These are phyloP conservation scores for Osmerus mordax DNA, from an alignment of 2,113 vertebrate species.

Conservation along the genomic window DNA sequence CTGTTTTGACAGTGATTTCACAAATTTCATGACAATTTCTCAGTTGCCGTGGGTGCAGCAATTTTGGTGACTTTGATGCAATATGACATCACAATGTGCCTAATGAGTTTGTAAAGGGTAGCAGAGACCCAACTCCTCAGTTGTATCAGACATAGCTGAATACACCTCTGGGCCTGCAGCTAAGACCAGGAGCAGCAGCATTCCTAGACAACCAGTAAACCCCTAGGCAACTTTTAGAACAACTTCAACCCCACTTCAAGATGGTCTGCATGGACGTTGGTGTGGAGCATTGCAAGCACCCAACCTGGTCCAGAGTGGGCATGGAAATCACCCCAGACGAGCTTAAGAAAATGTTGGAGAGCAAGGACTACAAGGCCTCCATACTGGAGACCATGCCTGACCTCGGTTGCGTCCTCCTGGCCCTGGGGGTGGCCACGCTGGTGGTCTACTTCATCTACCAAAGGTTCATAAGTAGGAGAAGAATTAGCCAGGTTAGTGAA, in stretches of 20 bases:
- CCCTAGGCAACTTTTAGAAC: neutral
- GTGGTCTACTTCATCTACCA: neutral
- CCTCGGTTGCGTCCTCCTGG: neutral
- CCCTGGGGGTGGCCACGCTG: neutral
- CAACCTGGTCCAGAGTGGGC: neutral
- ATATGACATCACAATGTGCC: neutral
- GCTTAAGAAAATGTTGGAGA: neutral
- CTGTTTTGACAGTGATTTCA: neutral
- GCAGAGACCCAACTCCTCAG: neutral
- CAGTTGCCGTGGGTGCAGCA: neutral
- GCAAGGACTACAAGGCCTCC: neutral
- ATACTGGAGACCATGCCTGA: neutral
- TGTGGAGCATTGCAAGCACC: neutral
- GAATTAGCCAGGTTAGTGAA: neutral
- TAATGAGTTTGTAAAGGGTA: neutral
- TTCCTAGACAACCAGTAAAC: neutral
- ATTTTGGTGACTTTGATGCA: neutral
- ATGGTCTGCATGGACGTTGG: slow-evolving; percentile 1
- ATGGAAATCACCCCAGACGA: slow-evolving; percentile 4
- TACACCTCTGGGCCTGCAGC: neutral
- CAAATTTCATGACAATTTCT: neutral
- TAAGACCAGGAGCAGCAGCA: neutral
- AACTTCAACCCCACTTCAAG: neutral
- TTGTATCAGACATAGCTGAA: too few species aligned
- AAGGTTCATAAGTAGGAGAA: neutral